phyloP scores from a whole-genome alignment of 2,797 vertebrate species.

The Salmo trutta region DNA sequence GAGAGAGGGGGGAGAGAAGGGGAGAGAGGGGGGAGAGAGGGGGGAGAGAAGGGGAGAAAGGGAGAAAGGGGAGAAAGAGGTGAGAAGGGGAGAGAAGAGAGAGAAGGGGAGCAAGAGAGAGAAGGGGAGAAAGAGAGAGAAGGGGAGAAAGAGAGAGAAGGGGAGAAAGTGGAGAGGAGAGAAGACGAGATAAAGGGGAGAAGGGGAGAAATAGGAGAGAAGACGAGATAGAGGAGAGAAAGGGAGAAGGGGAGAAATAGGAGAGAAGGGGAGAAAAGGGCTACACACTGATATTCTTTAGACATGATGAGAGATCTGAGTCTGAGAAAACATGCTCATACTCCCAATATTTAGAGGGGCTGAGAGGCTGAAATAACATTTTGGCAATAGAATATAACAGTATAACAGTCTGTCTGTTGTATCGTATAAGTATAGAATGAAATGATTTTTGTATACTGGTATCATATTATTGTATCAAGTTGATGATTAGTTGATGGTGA shows the following conservation, averaged over 20 bases:
- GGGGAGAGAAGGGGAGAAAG: too few species aligned
- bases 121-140: too few species aligned
- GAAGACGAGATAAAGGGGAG: not conserved
- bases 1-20: too few species aligned
- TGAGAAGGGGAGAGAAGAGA: too few species aligned
- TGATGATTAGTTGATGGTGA: not conserved
- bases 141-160: too few species aligned
- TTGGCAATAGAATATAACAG: too few species aligned
- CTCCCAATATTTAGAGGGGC: not conserved
- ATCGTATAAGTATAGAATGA: too few species aligned
- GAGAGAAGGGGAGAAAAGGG: not conserved
- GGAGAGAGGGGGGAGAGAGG: too few species aligned
- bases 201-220: not conserved
- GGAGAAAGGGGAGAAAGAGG: too few species aligned
- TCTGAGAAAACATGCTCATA: not conserved
- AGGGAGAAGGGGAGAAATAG: not conserved
- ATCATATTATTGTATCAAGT: not conserved
- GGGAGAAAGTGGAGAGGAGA: not conserved
- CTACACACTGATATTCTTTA: too few species aligned
- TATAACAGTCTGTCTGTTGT: too few species aligned
- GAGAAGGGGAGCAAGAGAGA: not conserved
- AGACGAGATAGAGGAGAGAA: constrained; percentile 1
- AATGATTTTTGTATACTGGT: not conserved
- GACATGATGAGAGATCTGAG: too few species aligned
- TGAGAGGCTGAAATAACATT: not conserved